phyloP scores from a whole-genome alignment of 1,140 invertebrate species.

The Idris sp. region DNA sequence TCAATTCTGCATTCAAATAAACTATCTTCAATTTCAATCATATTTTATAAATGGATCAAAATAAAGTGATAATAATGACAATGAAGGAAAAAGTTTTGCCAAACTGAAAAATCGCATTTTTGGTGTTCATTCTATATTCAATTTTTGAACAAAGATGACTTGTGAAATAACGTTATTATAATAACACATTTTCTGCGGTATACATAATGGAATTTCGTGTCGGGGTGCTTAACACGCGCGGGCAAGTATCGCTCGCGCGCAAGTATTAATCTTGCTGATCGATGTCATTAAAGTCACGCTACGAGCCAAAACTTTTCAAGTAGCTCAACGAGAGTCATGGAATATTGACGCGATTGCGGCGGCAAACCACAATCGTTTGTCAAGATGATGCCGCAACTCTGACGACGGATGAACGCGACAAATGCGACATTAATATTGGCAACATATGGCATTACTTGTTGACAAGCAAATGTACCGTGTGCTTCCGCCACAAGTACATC shows the following conservation, averaged over 20 bases:
- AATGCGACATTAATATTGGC: conserved; percentile 60
- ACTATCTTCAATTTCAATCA: conserved; percentile 34
- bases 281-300: conserved; percentile 58
- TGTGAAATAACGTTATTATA: conserved; percentile 42
- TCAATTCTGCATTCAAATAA: neutral
- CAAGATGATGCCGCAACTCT: conserved; percentile 38
- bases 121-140: conserved; percentile 19
- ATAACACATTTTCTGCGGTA: conserved; percentile 34
- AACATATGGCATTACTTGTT: conserved; percentile 61
- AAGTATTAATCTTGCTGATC: conserved; percentile 52
- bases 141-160: conserved; percentile 35
- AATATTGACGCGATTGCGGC: conserved; percentile 47
- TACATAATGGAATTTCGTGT: conserved; percentile 41
- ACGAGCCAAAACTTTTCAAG: conserved; percentile 53
- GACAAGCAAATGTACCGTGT: conserved; percentile 53
- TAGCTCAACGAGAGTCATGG: conserved; percentile 40
- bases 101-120: conserved; percentile 13
- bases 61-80: conserved; percentile 6
- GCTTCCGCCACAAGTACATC: conserved; percentile 52
- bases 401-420: conserved; percentile 40
- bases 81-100: neutral
- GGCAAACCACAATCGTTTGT: conserved; percentile 53
- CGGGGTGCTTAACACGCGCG: conserved; percentile 36
- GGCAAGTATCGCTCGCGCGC: conserved; percentile 31
- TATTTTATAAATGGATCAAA: conserved; percentile 1